These are phyloP conservation scores for Polyodon spathula DNA, from an alignment of 2,113 vertebrate species.

Conservation along the genomic window DNA sequence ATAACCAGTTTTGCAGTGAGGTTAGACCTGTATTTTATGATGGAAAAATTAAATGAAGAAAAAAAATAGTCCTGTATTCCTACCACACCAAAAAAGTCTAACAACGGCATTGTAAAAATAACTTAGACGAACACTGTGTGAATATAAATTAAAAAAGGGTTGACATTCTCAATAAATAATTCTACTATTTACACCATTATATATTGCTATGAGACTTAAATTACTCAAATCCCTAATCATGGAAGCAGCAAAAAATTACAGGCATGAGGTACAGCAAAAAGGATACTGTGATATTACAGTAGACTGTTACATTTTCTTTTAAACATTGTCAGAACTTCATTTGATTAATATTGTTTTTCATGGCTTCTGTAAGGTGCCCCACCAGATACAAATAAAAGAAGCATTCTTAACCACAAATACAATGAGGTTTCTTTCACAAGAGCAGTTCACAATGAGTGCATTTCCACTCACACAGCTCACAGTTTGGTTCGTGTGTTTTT, in stretches of 20 bases:
- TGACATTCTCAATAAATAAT: slow-evolving; percentile 99
- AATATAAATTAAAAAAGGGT: slow-evolving; percentile 99
- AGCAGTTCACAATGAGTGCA: slow-evolving; percentile 66
- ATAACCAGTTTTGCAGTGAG: slow-evolving; percentile 49
- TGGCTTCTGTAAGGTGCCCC: slow-evolving; percentile 67
- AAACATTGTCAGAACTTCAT: slow-evolving; percentile 65
- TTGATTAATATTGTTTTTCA: slow-evolving; percentile 51
- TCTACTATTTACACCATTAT: slow-evolving; percentile 99
- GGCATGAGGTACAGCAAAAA: slow-evolving; percentile 90
- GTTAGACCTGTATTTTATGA: slow-evolving; percentile 60
- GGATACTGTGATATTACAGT: slow-evolving; percentile 78
- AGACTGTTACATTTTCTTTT: slow-evolving; percentile 74
- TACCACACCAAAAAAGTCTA: slow-evolving; percentile 62
- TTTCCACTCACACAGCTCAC: slow-evolving; percentile 71
- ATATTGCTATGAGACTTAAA: slow-evolving; percentile 90
- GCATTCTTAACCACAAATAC: slow-evolving; percentile 69
- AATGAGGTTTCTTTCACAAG: slow-evolving; percentile 40
- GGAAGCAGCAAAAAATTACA: slow-evolving; percentile 96
- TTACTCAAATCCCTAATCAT: slow-evolving; percentile 79
- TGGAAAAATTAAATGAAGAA: slow-evolving; percentile 41
- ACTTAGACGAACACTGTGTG: slow-evolving; percentile 96
- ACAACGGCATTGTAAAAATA: slow-evolving; percentile 91
- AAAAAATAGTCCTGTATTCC: slow-evolving; percentile 37
- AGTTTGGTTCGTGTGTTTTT: slow-evolving; percentile 58
- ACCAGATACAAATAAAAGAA: slow-evolving; percentile 46